These are phyloP conservation scores for Spea bombifrons DNA, from an alignment of 2,113 vertebrate genomes.

Conservation along the genomic window DNA sequence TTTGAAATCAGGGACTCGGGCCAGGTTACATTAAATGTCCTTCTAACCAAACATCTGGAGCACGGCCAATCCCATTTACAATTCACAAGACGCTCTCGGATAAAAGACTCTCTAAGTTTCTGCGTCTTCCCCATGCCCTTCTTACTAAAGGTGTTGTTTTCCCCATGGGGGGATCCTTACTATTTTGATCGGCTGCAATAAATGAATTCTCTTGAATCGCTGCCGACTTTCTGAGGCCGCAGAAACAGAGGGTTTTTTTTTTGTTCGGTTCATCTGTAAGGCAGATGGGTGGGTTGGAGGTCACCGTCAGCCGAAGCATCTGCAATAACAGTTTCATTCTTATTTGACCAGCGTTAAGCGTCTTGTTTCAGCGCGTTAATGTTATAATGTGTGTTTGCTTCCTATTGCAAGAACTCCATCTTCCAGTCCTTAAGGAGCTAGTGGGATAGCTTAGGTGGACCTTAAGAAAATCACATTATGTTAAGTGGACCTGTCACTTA, in stretches of 20 bases:
- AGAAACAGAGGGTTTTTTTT: constrained; percentile 18
- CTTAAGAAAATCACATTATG: too few species aligned
- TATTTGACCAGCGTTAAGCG: constrained; percentile 14
- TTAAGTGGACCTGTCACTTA: too few species aligned
- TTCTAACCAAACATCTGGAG: constrained; percentile 33
- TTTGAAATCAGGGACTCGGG: constrained; percentile 4
- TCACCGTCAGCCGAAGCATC: constrained; percentile 28
- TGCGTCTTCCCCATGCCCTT: constrained; percentile 19
- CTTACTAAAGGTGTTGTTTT: constrained; percentile 40
- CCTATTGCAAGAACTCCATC: not conserved
- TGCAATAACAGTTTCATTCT: constrained; percentile 22
- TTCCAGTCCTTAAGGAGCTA: too few species aligned
- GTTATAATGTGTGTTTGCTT: not conserved
- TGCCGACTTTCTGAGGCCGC: not conserved
- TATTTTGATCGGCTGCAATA: constrained; percentile 29
- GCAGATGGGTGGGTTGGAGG: constrained; percentile 20
- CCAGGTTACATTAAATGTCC: constrained; percentile 20
- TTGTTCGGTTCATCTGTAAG: constrained; percentile 25
- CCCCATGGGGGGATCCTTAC: constrained; percentile 10
- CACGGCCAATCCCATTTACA: constrained; percentile 12
- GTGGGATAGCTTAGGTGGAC: too few species aligned
- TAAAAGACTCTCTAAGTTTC: constrained; percentile 16
- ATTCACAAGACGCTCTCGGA: constrained; percentile 18
- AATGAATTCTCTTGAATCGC: constrained; percentile 1
- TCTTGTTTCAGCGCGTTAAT: constrained; percentile 15